Conservation (phyloP, 1,140 invertebrate species). For the Sogatella furcifera region DNA sequence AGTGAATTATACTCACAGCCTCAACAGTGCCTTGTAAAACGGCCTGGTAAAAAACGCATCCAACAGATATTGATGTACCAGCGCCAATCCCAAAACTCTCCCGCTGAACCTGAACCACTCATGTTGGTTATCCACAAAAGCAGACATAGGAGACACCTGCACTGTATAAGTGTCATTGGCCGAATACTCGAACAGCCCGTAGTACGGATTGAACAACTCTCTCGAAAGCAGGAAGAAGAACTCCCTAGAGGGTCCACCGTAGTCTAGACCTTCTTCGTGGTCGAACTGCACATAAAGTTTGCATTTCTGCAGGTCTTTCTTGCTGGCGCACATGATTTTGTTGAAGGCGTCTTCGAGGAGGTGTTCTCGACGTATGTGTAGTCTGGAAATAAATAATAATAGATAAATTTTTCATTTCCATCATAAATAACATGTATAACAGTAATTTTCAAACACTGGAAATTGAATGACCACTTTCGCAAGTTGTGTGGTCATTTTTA, state of each 20-base stretch:
- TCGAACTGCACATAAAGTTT: constrained; percentile 91
- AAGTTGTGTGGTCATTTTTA: too few species aligned
- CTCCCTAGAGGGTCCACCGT: constrained; percentile 90
- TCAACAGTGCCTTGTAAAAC: constrained; percentile 89
- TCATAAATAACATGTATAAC: too few species aligned
- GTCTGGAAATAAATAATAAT: constrained; percentile 39
- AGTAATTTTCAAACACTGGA: too few species aligned
- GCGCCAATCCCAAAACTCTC: constrained; percentile 80
- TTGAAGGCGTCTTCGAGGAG: constrained; percentile 92
- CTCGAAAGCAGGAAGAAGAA: constrained; percentile 95
- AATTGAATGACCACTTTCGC: too few species aligned
- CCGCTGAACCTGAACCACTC: constrained; percentile 97
- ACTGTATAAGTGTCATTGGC: constrained; percentile 97
- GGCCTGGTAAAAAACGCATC: constrained; percentile 96
- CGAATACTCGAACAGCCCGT: constrained; percentile 95
- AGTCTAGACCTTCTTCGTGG: constrained; percentile 94
- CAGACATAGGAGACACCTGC: constrained; percentile 93
- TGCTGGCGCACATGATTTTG: constrained; percentile 91
- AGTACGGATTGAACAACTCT: constrained; percentile 96
- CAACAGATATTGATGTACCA: constrained; percentile 92
- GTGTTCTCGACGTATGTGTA: constrained; percentile 86
- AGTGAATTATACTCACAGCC: constrained; percentile 51
- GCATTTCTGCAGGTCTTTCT: constrained; percentile 90
- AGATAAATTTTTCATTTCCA: too few species aligned
- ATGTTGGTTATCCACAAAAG: constrained; percentile 95